A percentile compares a stretch with the other conserved stretches of the same genome.
Conservation (phyloP, 2,888 invertebrate species). For the Auanema sp. region DNA sequence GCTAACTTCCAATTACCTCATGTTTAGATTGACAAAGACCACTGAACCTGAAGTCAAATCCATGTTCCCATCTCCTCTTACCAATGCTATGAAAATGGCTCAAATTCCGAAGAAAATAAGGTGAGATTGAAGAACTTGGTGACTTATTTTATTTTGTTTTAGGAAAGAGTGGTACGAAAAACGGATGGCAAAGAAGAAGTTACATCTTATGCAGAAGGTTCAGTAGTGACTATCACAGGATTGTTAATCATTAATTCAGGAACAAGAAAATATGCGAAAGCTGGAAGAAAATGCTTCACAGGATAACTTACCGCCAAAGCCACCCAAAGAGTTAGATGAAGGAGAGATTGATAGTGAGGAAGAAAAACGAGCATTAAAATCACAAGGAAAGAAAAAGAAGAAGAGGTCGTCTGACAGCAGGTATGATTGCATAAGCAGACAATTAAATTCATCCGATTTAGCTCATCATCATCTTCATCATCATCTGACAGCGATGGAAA, state of each 20-base stretch:
- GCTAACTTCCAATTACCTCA: too few relatives aligned
- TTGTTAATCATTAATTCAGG: background rate
- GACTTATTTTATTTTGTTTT: background rate
- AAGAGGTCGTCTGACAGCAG: slow-evolving; percentile 11
- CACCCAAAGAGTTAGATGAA: slow-evolving; percentile 29
- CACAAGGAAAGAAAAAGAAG: slow-evolving; percentile 16
- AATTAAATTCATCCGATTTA: background rate
- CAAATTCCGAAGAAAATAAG: background rate
- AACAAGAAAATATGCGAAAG: slow-evolving; percentile 1
- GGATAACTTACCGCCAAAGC: background rate
- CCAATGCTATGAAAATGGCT: too few relatives aligned
- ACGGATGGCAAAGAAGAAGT: slow-evolving; percentile 27
- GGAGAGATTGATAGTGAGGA: slow-evolving; percentile 46
- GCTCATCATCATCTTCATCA: slow-evolving; percentile 22
- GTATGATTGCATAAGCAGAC: background rate
- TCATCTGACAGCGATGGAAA: slow-evolving; percentile 24
- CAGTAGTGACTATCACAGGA: background rate
- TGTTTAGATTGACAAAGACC: slow-evolving; percentile 11
- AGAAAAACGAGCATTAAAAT: slow-evolving; percentile 22
- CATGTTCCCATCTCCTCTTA: background rate
- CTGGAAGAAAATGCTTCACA: too few relatives aligned
- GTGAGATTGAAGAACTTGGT: slow-evolving; percentile 7
- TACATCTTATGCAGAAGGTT: slow-evolving; percentile 24
- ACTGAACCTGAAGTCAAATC: slow-evolving; percentile 18
- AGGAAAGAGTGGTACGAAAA: slow-evolving; percentile 23